Conservation (phyloP, 2,113 vertebrate genomes). For the Desmodus rotundus region DNA sequence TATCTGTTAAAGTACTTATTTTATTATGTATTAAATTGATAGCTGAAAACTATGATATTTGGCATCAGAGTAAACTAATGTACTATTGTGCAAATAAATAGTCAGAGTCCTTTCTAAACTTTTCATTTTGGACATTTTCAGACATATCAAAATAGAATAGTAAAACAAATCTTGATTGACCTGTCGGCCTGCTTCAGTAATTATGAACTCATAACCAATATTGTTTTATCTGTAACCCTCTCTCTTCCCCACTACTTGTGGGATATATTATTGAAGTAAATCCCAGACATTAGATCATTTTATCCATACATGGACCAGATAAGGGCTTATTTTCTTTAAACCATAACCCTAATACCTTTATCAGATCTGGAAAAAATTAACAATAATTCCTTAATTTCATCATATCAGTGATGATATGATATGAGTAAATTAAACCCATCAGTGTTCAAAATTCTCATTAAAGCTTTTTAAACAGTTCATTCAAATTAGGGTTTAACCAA, state of each 20-base stretch:
- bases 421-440: too few relatives aligned
- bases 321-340: not conserved
- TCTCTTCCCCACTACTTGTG: not conserved
- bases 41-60: slow-evolving; percentile 24
- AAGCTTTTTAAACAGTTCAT: not conserved
- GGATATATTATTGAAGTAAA: slow-evolving; percentile 13
- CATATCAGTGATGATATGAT: too few relatives aligned
- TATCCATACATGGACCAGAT: not conserved
- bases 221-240: not conserved
- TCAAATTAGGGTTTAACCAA: not conserved
- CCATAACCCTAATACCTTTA: not conserved
- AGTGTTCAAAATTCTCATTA: not conserved
- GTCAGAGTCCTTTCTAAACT: not conserved
- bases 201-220: not conserved
- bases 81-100: slow-evolving; percentile 12
- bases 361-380: slow-evolving; percentile 19
- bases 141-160: not conserved
- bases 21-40: slow-evolving; percentile 61
- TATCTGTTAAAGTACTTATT: slow-evolving; percentile 47
- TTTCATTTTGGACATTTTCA: slow-evolving; percentile 9
- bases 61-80: slow-evolving; percentile 7
- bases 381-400: not conserved
- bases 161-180: not conserved
- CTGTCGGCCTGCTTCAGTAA: not conserved
- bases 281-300: slow-evolving; percentile 12